These are phyloP conservation scores for Tetragonisca angustula DNA, from an alignment of 2,888 invertebrate genomes.

Conservation along the genomic window DNA sequence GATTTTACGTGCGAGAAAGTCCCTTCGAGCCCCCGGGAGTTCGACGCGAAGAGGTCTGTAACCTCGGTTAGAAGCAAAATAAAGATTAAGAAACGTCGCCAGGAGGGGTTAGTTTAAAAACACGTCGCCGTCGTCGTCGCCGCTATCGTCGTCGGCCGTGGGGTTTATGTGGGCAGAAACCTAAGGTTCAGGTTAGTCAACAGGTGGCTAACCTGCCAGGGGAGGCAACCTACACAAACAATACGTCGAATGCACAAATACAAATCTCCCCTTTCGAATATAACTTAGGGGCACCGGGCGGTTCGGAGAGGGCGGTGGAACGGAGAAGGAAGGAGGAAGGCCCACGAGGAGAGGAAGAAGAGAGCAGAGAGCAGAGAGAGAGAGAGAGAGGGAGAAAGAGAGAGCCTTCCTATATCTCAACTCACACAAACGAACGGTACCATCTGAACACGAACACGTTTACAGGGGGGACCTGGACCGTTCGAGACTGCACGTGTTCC, in stretches of 20 bases:
- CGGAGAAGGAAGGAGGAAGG: slow-evolving; percentile 57
- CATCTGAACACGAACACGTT: slow-evolving; percentile 81
- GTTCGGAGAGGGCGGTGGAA: slow-evolving; percentile 31
- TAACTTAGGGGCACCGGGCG: slow-evolving; percentile 71
- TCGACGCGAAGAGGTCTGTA: slow-evolving; percentile 73
- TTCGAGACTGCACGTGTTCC: slow-evolving; percentile 84
- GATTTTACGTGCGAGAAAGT: slow-evolving; percentile 72
- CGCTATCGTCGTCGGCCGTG: slow-evolving; percentile 72
- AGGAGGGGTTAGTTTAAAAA: slow-evolving; percentile 80
- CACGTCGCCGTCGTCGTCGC: slow-evolving; percentile 62
- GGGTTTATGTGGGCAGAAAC: slow-evolving; percentile 78
- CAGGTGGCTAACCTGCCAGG: slow-evolving; percentile 83
- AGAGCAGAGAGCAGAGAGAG: slow-evolving; percentile 41
- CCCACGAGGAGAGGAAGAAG: slow-evolving; percentile 19
- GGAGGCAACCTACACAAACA: slow-evolving; percentile 83
- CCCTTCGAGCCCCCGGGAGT: slow-evolving; percentile 8
- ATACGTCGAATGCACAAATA: slow-evolving; percentile 83
- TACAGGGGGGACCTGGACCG: slow-evolving; percentile 79
- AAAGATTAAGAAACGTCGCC: slow-evolving; percentile 75
- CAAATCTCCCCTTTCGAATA: slow-evolving; percentile 78
- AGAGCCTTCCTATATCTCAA: slow-evolving; percentile 79
- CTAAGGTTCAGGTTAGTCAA: slow-evolving; percentile 83
- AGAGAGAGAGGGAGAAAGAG: slow-evolving; percentile 49
- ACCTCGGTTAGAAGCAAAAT: slow-evolving; percentile 76
- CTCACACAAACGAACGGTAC: slow-evolving; percentile 77